Percentiles rank a stretch among this genome's conserved stretches.
Evolutionary conservation across 2,888 invertebrate genomes (phyloP).

Genomic region (Portevinia maculata): DNA sequence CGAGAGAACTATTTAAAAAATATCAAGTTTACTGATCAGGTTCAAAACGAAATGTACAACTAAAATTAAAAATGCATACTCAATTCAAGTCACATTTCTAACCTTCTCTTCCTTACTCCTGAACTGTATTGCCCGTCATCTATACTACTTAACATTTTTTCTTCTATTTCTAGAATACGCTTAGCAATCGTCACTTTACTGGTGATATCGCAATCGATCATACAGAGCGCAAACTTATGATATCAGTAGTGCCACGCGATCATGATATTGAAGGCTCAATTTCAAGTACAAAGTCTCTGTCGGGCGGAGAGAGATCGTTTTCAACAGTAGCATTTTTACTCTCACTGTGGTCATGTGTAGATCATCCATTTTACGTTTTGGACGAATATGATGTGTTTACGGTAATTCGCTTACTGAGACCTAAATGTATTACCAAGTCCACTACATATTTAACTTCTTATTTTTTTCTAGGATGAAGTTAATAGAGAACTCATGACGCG

Average conservation of each 20-base stretch:
- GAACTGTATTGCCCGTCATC: too few species aligned
- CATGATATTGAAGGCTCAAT: constrained; percentile 82
- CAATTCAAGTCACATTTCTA: too few species aligned
- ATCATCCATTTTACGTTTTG: constrained; percentile 95
- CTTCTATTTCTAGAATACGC: constrained; percentile 75
- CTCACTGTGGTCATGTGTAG: constrained; percentile 95
- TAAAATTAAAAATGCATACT: too few species aligned
- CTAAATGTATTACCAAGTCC: too few species aligned
- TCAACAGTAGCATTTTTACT: constrained; percentile 97
- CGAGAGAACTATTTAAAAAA: too few species aligned
- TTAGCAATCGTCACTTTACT: constrained; percentile 78
- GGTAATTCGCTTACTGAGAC: constrained; percentile 82
- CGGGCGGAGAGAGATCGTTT: constrained; percentile 98
- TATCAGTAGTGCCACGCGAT: constrained; percentile 85
- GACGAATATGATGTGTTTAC: constrained; percentile 99
- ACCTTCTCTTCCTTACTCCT: too few species aligned
- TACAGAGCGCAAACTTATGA: constrained; percentile 82
- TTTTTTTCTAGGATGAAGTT: constrained; percentile 88
- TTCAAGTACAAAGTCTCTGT: constrained; percentile 88
- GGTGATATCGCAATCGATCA: constrained; percentile 81
- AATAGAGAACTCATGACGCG: constrained; percentile 91
- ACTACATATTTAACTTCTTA: constrained; percentile 9
- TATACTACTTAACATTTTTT: neutral
- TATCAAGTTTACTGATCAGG: too few species aligned
- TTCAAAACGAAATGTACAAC: too few species aligned